Conservation (phyloP, 2,797 vertebrate species). For the Spinus olivaceus region DNA sequence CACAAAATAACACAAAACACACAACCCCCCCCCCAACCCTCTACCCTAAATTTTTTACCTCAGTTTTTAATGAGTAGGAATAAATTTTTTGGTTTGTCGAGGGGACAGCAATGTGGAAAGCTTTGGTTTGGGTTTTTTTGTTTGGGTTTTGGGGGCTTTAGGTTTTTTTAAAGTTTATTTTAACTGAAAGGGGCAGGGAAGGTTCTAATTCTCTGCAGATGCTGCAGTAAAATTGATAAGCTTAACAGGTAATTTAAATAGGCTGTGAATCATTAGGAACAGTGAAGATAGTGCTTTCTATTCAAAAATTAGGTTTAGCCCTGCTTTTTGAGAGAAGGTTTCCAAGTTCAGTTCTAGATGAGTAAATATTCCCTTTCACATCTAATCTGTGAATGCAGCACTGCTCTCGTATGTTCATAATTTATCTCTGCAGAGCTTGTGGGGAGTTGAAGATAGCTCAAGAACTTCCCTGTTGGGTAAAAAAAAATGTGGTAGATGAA, state of each 20-base stretch:
- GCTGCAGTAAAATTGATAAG: not conserved
- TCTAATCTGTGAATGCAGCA: not conserved
- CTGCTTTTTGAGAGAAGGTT: not conserved
- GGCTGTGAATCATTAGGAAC: not conserved
- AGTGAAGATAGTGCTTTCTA: not conserved
- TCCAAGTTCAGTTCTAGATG: not conserved
- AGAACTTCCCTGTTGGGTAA: not conserved
- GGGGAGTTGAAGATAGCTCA: not conserved
- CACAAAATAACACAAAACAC: not conserved
- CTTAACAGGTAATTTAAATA: not conserved
- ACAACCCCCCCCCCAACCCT: rapidly evolving
- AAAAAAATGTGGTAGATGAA: not conserved
- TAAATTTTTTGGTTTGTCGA: not conserved
- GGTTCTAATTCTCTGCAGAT: not conserved
- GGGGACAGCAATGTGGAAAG: not conserved
- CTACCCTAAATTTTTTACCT: not conserved
- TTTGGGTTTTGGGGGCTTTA: not conserved
- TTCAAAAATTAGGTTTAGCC: not conserved
- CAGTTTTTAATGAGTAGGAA: not conserved
- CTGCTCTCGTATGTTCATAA: not conserved
- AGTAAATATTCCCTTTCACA: not conserved
- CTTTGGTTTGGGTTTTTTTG: not conserved
- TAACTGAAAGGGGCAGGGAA: not conserved
- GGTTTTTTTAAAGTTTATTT: not conserved
- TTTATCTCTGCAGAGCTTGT: not conserved